Evolutionary conservation across 2,888 invertebrate genomes (phyloP).

Genomic region (Eulithis prunata): DNA sequence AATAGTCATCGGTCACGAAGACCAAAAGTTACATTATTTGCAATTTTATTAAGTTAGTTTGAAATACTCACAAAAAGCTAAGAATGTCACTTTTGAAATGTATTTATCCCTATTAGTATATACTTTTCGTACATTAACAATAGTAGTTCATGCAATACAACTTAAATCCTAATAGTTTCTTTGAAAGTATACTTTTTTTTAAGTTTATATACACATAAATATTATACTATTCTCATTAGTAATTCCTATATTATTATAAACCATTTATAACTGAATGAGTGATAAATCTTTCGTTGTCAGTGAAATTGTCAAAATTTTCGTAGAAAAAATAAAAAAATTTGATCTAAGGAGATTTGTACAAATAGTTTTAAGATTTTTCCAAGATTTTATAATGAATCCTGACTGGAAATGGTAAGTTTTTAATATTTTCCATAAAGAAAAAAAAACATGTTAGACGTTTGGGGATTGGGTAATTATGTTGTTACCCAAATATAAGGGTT

Average conservation of each 20-base stretch:
- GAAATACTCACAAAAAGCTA: constrained; percentile 40
- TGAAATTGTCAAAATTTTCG: too few relatives aligned
- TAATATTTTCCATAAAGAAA: not conserved
- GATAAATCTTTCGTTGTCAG: too few relatives aligned
- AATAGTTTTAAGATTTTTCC: not conserved
- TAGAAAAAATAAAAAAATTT: not conserved
- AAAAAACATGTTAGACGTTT: too few relatives aligned
- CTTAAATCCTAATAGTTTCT: too few relatives aligned
- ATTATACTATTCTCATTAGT: too few relatives aligned
- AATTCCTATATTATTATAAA: too few relatives aligned
- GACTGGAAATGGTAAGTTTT: constrained; percentile 1
- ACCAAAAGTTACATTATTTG: not conserved
- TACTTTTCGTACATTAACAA: not conserved
- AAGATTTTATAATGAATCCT: not conserved
- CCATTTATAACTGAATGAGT: too few relatives aligned
- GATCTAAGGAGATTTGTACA: too few relatives aligned
- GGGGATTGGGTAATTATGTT: too few relatives aligned
- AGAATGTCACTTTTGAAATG: constrained; percentile 79
- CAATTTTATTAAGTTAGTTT: not conserved
- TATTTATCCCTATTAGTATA: constrained; percentile 58
- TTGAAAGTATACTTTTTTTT: too few relatives aligned
- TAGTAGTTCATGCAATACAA: not conserved
- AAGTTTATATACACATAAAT: too few relatives aligned
- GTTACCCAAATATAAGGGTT: too few relatives aligned
- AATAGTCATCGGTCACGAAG: not conserved